Base-by-base conservation (phyloP, 1,140 invertebrate genomes). In the Latrodectus geometricus region DNA sequence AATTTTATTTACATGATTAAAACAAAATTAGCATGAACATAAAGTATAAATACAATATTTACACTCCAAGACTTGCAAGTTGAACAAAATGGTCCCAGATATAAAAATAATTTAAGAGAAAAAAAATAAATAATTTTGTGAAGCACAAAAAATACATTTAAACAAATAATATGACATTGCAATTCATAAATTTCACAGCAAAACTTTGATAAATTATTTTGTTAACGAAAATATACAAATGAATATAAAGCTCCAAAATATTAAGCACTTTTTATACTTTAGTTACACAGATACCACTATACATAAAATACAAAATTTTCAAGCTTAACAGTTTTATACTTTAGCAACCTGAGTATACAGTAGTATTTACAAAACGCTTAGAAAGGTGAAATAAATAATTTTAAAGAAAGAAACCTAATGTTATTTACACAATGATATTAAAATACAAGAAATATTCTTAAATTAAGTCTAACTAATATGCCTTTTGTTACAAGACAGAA, bases 341-440 rank as follows among this genome's bases (percentile, higher is more conserved):
- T 84, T 84, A 84, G 82, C 82, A 84, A 84, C 82, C 82, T 84
- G 82, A 84, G 82, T 82, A 54, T 84, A 76, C 73, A 75, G 21
- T 68, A 23, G 56, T 76, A 84, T 84, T 84, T 84, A 84, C 82
- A 84, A 74, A 83, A 80, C 14, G 66, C 49, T 72, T 17, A 76
- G 20, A 50, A 35, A 65, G 69, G 15, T 48, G 9, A 76, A 54
- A 49, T 21, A 76, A 84, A 83, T 72, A n/a, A 78, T 20, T 20
- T 50, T 35, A 8, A 35, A 65, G 52, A 50, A 65, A 77, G 48
- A 23, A 65, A 66, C 21, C n/a, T 48, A 65, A 66, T 61, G 35
- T 23, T 77, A 77, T 77, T 77, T 77, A 77, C 75, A 77, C 14
- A 77, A 35, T 61, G 20, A 17, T 20, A 66, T n/a, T n/a, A 17